Evolutionary conservation across 2,888 invertebrate species (phyloP), one percentile per base, ranked within the genome.

Genomic region (Caenorhabditis parvicauda): DNA sequence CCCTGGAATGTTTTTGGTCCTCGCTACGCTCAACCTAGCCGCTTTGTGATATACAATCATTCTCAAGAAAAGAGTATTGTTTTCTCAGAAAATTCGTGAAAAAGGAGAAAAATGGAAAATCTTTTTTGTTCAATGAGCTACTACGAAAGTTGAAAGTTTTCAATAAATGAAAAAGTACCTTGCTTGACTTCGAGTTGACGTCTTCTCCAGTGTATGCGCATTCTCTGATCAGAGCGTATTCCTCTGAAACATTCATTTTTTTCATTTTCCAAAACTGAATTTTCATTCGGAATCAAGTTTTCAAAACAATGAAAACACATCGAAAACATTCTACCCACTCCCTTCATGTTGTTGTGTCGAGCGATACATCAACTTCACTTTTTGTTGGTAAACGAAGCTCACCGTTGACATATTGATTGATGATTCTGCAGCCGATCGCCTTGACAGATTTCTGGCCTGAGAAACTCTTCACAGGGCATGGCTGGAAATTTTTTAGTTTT

Each of bases 201-300:
- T 69, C 49, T 38, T 64, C 61, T 51, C 73, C 73, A 14, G 59
- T 60, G 61, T 74, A 74, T 29, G 73, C 73, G 49, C 73, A 74
- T 46, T 71, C 70, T 32, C 73, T 56, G 42, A 70, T 61, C 21
- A 73, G 32, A 7, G 70, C 67, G 9, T 37, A 24, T 42, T 70
- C 65, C 9, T 62, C 72, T 72, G 55, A 44, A 68, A 69, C 22
- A 28, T 27, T 42, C 21, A 19, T 9, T 44, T 38, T 17, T 39
- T 37, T 37, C 7, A 22, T 43, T 47, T 32, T 6, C 47, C 21
- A 22, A 47, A 32, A 9, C 29, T n/a, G n/a, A n/a, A n/a, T n/a
- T n/a, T n/a, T n/a, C n/a, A n/a, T n/a, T n/a, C n/a, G n/a, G n/a
- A n/a, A n/a, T n/a, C n/a, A n/a, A n/a, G n/a, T n/a, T n/a, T n/a